Conservation (phyloP, 2,797 vertebrate genomes). For the Sebastes nivosus region DNA sequence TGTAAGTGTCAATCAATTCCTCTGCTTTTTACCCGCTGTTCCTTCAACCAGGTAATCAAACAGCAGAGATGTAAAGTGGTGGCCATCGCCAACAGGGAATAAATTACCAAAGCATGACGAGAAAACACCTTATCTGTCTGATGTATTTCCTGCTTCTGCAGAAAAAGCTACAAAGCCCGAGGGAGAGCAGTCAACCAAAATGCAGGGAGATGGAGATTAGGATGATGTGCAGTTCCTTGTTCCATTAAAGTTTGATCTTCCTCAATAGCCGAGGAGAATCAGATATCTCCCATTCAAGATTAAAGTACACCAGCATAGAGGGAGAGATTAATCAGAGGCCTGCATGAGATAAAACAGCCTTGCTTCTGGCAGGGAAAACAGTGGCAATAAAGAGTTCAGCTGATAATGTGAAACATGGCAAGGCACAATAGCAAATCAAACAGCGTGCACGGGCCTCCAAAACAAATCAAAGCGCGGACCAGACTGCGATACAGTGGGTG, state of each 20-base stretch:
- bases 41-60: conserved; percentile 67
- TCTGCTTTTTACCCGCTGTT: conserved; percentile 19
- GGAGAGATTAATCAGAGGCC: conserved; percentile 81
- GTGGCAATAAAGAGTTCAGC: conserved; percentile 80
- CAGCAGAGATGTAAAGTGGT: conserved; percentile 62
- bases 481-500: conserved; percentile 56
- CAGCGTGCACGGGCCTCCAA: conserved; percentile 63
- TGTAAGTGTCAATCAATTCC: conserved; percentile 43
- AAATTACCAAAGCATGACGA: conserved; percentile 76
- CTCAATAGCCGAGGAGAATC: conserved; percentile 82
- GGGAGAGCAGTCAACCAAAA: conserved; percentile 75
- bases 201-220: conserved; percentile 80
- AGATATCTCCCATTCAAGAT: conserved; percentile 81
- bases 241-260: conserved; percentile 84
- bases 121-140: conserved; percentile 79
- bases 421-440: conserved; percentile 79
- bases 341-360: conserved; percentile 76
- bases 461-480: conserved; percentile 74
- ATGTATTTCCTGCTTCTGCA: conserved; percentile 79
- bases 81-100: conserved; percentile 76
- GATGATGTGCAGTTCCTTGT: conserved; percentile 81
- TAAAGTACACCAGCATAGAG: conserved; percentile 80
- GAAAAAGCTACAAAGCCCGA: conserved; percentile 76
- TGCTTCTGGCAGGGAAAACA: conserved; percentile 81
- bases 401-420: conserved; percentile 80